Base-by-base conservation (phyloP, 1,140 invertebrate genomes). In the Dinoponera quadriceps region DNA sequence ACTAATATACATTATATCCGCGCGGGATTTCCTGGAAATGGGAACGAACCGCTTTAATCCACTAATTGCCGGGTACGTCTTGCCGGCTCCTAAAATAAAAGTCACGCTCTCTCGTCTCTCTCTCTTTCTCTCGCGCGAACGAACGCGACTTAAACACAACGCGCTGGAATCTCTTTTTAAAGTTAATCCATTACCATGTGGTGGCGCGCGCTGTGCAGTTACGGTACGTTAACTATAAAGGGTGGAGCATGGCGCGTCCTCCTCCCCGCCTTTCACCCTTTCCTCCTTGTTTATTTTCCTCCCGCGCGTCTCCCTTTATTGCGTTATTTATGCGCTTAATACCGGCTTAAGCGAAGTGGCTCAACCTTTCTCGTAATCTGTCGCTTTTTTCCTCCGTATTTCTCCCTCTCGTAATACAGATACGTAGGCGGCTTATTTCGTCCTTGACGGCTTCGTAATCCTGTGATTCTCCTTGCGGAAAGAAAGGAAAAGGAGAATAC, bases 271-370 rank as follows among this genome's bases (percentile, higher is more conserved):
- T 80, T 78, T 90, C 86, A 88, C 86, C 88, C 87, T 89, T 89
- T 89, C 78, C 57, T 69, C 38, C 77, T 44, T 82, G 20, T 86
- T 82, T 63, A 71, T 75, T 63, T 85, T 55, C 55, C 68, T 77
- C 73, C 49, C 33, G 55, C 33, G 55, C 27, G 81, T 84, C 72
- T 68, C 66, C 84, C 78, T 88, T 85, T 88, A 85, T 88, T 84
- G 82, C 87, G 87, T 90, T 89, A 90, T 90, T 91, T 90, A 91
- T 90, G 88, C 88, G 91, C 83, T 92, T 91, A 91, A 92, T 92
- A 90, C 91, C 89, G 86, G 89, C 85, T 83, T 87, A 88, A 86
- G 86, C 69, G 29, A 80, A 89, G 78, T 88, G 82, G 65, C 77
- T 88, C 81, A 89, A 88, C 85, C 62, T 92, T 92, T 86, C 88